Conservation (phyloP, 2,888 invertebrate species). For the Drosophila infuscata region DNA sequence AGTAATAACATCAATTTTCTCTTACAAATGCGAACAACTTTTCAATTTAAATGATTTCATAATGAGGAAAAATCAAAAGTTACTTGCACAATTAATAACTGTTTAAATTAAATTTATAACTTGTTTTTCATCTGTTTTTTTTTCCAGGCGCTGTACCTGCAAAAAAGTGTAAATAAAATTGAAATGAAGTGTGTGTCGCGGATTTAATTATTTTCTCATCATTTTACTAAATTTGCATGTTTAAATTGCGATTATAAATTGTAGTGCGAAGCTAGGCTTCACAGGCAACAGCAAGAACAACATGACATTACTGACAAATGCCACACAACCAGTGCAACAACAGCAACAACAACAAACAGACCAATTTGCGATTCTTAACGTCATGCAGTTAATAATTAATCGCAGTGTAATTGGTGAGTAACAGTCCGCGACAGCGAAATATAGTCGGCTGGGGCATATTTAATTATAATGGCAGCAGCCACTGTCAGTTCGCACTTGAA, state of each 20-base stretch:
- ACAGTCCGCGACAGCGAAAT: constrained; percentile 5
- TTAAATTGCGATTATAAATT: constrained; percentile 10
- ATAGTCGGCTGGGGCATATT: constrained; percentile 6
- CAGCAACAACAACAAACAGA: constrained; percentile 11
- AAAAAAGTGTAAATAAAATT: not conserved
- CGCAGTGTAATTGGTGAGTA: constrained; percentile 19
- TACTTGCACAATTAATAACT: constrained; percentile 13
- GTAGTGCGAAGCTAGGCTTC: constrained; percentile 6
- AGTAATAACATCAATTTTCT: no score
- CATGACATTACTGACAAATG: constrained; percentile 23
- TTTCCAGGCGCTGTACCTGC: constrained; percentile 41
- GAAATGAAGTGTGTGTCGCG: not conserved
- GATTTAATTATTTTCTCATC: not conserved
- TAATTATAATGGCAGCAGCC: constrained; percentile 70
- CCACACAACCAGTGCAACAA: constrained; percentile 19
- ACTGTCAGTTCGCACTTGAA: constrained; percentile 70
- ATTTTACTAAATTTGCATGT: not conserved
- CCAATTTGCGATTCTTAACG: constrained; percentile 27
- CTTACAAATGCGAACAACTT: not conserved
- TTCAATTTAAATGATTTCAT: not conserved
- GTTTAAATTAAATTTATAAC: constrained; percentile 26
- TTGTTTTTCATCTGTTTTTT: constrained; percentile 16
- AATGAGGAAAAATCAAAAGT: not conserved
- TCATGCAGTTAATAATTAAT: constrained; percentile 34
- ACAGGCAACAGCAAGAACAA: constrained; percentile 17